These are phyloP conservation scores for Drosophila sp. DNA, from an alignment of 1,140 invertebrate species.

Conservation along the genomic window DNA sequence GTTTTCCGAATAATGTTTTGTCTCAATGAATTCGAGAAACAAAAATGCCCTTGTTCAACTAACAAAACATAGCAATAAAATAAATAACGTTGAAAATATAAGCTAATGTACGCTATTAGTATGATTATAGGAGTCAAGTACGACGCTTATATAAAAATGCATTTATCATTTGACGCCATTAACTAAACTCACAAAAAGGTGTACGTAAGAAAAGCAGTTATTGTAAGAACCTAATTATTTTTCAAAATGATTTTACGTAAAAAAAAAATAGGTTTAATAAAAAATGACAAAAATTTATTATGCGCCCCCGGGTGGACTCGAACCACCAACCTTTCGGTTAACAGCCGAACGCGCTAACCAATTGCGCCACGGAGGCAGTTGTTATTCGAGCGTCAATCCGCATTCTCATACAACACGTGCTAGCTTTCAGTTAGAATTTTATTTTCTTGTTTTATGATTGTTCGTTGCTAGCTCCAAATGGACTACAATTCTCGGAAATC, in stretches of 20 bases:
- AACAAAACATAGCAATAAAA: conserved; percentile 52
- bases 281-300: conserved; percentile 23
- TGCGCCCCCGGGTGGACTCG: conserved; percentile 92
- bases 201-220: too few species aligned
- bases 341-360: conserved; percentile 94
- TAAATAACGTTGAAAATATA: conserved; percentile 37
- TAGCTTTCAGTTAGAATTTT: conserved; percentile 1
- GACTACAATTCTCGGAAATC: not conserved
- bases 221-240: too few species aligned
- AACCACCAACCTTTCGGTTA: conserved; percentile 95
- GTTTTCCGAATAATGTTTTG: conserved; percentile 46
- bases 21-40: conserved; percentile 34
- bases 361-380: conserved; percentile 91
- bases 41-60: conserved; percentile 69
- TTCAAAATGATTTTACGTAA: too few species aligned
- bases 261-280: conserved; percentile 4
- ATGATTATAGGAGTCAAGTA: conserved; percentile 71
- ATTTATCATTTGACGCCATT: conserved; percentile 10
- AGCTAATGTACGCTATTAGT: conserved; percentile 58
- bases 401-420: conserved; percentile 1
- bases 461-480: not conserved
- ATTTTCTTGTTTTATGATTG: not conserved
- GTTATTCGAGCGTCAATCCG: not conserved
- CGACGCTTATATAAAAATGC: conserved; percentile 28
- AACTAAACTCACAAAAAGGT: not conserved